These are phyloP conservation scores for Orycteropus afer DNA, from an alignment of 2,113 vertebrate species.

Conservation along the genomic window DNA sequence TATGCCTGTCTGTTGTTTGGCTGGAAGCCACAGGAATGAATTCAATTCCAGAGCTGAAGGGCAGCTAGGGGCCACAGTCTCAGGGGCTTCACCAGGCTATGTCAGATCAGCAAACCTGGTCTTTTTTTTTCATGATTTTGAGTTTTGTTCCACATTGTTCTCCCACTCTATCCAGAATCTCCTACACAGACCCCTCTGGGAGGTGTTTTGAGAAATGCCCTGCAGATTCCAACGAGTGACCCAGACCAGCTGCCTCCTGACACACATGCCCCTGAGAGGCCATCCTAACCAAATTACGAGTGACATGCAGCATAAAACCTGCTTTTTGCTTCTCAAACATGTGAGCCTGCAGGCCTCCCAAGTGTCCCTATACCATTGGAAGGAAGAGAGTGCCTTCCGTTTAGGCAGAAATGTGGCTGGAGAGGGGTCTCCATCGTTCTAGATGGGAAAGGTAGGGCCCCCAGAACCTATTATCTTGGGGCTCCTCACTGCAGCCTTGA, in stretches of 20 bases:
- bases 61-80: too few relatives aligned
- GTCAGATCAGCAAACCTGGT: too few relatives aligned
- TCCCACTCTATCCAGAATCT: too few relatives aligned
- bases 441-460: accelerated
- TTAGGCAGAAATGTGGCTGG: background rate
- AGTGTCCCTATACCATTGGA: background rate
- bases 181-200: too few relatives aligned
- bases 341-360: background rate
- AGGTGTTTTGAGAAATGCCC: background rate
- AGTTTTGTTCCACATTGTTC: too few relatives aligned
- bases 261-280: background rate
- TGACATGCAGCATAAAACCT: background rate
- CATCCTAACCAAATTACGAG: background rate
- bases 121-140: too few relatives aligned
- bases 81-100: too few relatives aligned
- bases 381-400: accelerated
- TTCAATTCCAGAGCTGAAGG: too few relatives aligned
- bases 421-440: background rate
- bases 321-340: background rate
- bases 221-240: background rate
- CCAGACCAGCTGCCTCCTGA: background rate
- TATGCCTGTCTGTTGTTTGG: too few relatives aligned
- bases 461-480: too few relatives aligned
- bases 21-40: too few relatives aligned
- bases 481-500: background rate